Evolutionary conservation across 2,113 vertebrate species (phyloP), one percentile per base, ranked within the genome.

Genomic region (Glaucidium brasilianum): DNA sequence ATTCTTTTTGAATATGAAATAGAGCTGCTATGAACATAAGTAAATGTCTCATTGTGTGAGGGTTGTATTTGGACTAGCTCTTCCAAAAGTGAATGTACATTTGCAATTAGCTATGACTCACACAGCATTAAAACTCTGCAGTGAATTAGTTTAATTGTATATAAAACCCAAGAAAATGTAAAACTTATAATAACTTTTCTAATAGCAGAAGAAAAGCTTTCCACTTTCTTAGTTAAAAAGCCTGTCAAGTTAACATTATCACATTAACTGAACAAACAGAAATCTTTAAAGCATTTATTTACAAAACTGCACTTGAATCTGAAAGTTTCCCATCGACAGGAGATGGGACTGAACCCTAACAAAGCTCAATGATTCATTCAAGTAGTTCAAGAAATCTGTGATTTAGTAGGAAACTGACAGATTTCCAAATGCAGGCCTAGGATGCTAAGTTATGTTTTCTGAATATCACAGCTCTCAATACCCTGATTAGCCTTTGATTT

Each of bases 31-130:
- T 86, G 69, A 88, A 56, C 23, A 45, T 74, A 92, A 97, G 71
- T 83, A 43, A 95, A 39, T 72, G 17, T 94, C 85, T 97, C 14
- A 34, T 34, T 90, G 35, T 96, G 71, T 95, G 83, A 94, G 73
- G 62, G 50, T n/a, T 97, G 53, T 93, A 94, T 97, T 97, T 96
- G 95, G 95, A 97, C 67, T 97, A 88, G 59, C 64, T 95, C 78
- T 97, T 97, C 90, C 67, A 83, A 96, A 97, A 96, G 64, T 77
- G 93, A 96, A 53, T 80, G 84, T 91, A 90, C 47, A n/a, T 80
- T 92, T 88, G 72, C 94, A 98, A 97, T 98, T 98, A 98, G 88
- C 50, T 96, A 86, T 98, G 97, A 98, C 82, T 98, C 97, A 98
- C 14, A 79, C 71, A 75, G 25, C 20, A 45, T 96, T 92, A 89